Percentiles rank a stretch among this genome's conserved stretches.
Evolutionary conservation across 2,888 invertebrate genomes (phyloP).

Genomic region (Nemoura dubitans): DNA sequence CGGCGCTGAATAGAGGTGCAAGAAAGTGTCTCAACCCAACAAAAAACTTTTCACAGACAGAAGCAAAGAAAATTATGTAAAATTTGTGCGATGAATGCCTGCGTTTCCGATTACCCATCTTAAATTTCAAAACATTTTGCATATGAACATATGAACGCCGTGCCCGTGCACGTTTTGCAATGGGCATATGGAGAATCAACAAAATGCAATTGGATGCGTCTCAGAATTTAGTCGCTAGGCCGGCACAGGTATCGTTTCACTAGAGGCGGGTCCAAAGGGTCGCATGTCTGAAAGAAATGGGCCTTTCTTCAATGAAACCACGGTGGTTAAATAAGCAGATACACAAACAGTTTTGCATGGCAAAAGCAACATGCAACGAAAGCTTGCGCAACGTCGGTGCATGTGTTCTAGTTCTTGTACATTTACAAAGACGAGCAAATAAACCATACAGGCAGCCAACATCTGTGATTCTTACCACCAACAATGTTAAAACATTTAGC

Average conservation of each 20-base stretch:
- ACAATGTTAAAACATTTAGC: not conserved
- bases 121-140: not conserved
- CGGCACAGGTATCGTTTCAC: not conserved
- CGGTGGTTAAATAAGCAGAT: not conserved
- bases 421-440: not conserved
- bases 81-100: not conserved
- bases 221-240: not conserved
- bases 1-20: not conserved
- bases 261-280: not conserved
- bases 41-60: not conserved
- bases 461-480: not conserved
- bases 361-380: not conserved
- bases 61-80: not conserved
- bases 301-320: not conserved
- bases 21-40: not conserved
- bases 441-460: not conserved
- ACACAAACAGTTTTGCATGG: not conserved
- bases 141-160: not conserved
- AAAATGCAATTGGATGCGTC: not conserved
- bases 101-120: not conserved
- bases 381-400: not conserved
- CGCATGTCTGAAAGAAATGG: not conserved
- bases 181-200: not conserved
- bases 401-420: not conserved
- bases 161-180: not conserved